Base-by-base conservation (phyloP, 2,888 invertebrate genomes). In the Drosophila meridiana region DNA sequence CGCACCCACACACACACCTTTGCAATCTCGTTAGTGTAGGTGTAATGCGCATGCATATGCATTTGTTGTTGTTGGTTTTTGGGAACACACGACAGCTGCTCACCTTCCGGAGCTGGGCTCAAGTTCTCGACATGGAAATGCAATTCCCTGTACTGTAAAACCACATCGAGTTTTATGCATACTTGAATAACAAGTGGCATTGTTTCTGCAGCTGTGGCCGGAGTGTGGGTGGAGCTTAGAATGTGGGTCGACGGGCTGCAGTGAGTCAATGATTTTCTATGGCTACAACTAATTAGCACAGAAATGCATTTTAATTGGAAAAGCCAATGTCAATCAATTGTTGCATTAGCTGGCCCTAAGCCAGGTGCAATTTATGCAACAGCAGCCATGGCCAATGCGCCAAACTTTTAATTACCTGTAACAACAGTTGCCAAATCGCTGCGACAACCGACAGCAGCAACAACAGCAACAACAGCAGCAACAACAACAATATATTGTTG, bases 31-130 rank as follows among this genome's bases (percentile, higher is more conserved):
- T 5, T 11, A 32, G 30, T 59, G 48, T 26, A n/a, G 50, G 59
- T 67, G 57, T 48, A 45, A 47, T 45, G n/a, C 32, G 14, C 55
- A 65, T 79, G 64, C 70, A 78, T 79, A 79, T 78, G 69, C 76
- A 79, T 75, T 59, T 55, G 43, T 60, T 59, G 36, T 45, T 50
- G 26, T n/a, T 57, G 47, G 43, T 26, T 42, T n/a, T 42, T 42
- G 5, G 34, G 57, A 20, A 42, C 53, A 57, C 45, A 42, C 14
- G 59, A 42, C 76, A 75, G 59, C 69, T 78, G 77, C 62, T 69
- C 45, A 47, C 42, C 64, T 52, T 45, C 58, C 61, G 73, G 53
- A 48, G 47, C 48, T 40, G 45, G 42, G 59, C 68, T 74, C 71
- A 38, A 50, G 70, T 43, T 47, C 59, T 59, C 43, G 47, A 45